A percentile compares a stretch with the other conserved stretches of the same genome.
Conservation (phyloP, 2,113 vertebrate genomes). For the Plecotus auritus region DNA sequence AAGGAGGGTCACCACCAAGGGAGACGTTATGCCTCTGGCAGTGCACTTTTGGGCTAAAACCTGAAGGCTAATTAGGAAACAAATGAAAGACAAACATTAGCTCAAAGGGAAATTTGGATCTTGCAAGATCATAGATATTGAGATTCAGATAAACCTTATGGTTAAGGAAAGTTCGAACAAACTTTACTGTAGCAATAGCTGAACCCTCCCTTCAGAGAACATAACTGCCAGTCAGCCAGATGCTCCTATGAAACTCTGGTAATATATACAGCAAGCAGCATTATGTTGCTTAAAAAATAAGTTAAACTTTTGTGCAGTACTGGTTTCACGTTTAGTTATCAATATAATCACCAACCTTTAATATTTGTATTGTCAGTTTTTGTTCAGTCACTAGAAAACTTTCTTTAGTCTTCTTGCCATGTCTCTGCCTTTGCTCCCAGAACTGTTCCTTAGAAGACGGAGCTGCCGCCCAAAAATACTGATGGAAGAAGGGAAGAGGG, state of each 20-base stretch:
- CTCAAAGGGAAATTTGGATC: constrained; percentile 38
- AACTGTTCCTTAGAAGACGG: background rate
- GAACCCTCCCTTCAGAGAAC: background rate
- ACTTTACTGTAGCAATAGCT: background rate
- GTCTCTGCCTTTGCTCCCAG: background rate
- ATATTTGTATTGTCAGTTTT: constrained; percentile 24
- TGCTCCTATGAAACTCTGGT: background rate
- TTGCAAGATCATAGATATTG: background rate
- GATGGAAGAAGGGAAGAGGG: background rate
- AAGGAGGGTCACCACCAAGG: background rate
- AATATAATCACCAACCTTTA: background rate
- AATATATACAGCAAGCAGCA: background rate
- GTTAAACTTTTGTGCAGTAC: background rate
- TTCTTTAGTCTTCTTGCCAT: background rate
- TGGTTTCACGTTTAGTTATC: background rate
- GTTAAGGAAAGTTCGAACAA: background rate
- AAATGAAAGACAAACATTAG: constrained; percentile 49
- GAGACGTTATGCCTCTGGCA: background rate
- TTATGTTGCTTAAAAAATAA: background rate
- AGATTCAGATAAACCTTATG: constrained; percentile 11
- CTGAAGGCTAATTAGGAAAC: constrained; percentile 47
- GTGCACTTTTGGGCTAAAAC: background rate
- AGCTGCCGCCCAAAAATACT: background rate
- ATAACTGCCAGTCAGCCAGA: background rate
- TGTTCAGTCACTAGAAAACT: constrained; percentile 3